Percentiles rank a stretch among this genome's conserved stretches.
Evolutionary conservation across 2,888 invertebrate genomes (phyloP).

Genomic region (Dicroscelio sp.): DNA sequence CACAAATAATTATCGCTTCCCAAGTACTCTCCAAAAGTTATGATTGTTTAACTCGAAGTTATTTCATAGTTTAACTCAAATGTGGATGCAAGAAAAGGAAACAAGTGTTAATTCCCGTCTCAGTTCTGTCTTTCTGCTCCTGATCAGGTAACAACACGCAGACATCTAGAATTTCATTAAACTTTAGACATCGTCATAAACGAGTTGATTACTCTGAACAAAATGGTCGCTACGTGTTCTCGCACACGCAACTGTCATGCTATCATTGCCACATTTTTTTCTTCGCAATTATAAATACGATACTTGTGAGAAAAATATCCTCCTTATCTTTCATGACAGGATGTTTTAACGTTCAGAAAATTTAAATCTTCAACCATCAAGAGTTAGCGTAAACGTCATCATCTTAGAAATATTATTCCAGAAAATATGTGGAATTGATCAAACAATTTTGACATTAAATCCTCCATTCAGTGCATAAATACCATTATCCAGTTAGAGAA

Average conservation of each 20-base stretch:
- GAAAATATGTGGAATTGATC: no score
- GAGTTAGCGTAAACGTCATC: not conserved
- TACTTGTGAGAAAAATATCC: constrained; percentile 13
- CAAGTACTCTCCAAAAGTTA: constrained; percentile 55
- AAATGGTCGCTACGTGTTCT: constrained; percentile 83
- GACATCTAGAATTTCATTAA: constrained; percentile 76
- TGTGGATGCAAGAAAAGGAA: constrained; percentile 56
- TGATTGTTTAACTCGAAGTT: constrained; percentile 62
- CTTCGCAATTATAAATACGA: constrained; percentile 26
- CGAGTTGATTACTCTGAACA: constrained; percentile 81
- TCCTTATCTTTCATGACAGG: no score
- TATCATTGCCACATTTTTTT: constrained; percentile 55
- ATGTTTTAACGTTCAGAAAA: no score
- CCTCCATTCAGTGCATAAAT: no score
- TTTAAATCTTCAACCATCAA: no score
- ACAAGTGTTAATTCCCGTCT: constrained; percentile 66
- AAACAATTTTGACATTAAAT: no score
- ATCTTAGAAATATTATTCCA: no score
- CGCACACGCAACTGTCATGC: constrained; percentile 73
- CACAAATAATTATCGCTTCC: constrained; percentile 58
- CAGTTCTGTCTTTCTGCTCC: constrained; percentile 48
- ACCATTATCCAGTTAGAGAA: no score
- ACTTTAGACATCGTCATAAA: constrained; percentile 80
- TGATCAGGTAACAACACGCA: constrained; percentile 57
- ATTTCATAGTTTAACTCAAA: constrained; percentile 46